These are phyloP conservation scores for Polyommatus icarus DNA, from an alignment of 2,888 invertebrate genomes.

Conservation along the genomic window DNA sequence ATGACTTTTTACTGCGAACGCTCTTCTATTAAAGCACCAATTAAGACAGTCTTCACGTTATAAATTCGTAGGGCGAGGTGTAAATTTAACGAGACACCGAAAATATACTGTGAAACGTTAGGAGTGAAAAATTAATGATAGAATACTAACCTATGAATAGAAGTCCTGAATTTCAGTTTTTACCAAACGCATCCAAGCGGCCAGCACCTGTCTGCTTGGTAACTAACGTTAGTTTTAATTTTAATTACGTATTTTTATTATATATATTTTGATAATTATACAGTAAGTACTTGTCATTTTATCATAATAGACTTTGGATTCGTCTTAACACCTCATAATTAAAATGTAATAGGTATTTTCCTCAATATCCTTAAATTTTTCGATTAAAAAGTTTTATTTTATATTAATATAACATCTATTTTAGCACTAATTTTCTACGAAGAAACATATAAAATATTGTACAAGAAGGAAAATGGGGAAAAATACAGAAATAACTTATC, in stretches of 20 bases:
- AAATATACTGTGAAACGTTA: neutral
- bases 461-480: constrained; percentile 20
- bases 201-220: no score
- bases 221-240: no score
- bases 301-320: no score
- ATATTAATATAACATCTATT: no score
- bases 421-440: neutral
- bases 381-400: no score
- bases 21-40: constrained; percentile 10
- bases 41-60: neutral
- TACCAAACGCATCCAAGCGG: no score
- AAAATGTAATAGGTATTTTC: no score
- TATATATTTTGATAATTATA: no score
- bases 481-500: constrained; percentile 30
- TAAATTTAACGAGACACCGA: neutral
- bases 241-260: no score
- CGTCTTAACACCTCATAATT: no score
- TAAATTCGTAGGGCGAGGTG: neutral
- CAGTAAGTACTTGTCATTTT: no score
- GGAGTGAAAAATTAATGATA: neutral
- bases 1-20: constrained; percentile 26
- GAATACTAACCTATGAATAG: neutral
- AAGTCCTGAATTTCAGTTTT: neutral
- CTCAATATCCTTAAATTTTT: no score
- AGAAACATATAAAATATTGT: neutral